phyloP scores from a whole-genome alignment of 2,888 invertebrate genomes.

The Cantharis rustica region DNA sequence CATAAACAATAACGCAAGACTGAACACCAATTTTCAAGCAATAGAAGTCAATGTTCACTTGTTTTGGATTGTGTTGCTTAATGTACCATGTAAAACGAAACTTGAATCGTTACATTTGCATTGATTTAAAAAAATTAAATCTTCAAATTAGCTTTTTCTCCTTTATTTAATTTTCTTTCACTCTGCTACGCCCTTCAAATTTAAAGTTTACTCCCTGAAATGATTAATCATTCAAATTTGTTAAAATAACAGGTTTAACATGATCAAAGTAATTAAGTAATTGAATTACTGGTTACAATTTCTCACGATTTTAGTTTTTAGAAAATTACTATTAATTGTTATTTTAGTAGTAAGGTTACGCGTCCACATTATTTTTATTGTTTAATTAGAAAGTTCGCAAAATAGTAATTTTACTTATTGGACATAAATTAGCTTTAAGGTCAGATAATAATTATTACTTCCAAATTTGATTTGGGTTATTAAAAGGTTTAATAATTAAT shows the following conservation, averaged over 20 bases:
- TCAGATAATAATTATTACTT: neutral
- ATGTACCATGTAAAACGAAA: neutral
- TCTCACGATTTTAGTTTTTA: neutral
- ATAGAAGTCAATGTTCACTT: neutral
- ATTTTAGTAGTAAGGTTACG: neutral
- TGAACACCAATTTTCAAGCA: neutral
- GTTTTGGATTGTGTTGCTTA: neutral
- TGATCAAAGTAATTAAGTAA: neutral
- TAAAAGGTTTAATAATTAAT: neutral
- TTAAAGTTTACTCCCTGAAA: neutral
- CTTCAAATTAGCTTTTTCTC: neutral
- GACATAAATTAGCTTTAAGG: neutral
- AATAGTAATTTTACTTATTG: neutral
- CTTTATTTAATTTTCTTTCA: neutral
- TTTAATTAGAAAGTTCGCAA: neutral
- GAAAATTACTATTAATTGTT: neutral
- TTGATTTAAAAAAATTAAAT: neutral
- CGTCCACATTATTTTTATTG: neutral
- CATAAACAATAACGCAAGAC: neutral
- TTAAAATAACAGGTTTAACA: neutral
- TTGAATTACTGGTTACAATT: neutral
- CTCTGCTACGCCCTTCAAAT: neutral
- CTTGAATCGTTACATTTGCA: neutral
- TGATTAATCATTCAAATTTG: neutral
- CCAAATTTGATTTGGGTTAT: neutral